phyloP scores from a whole-genome alignment of 35 echinoderm and acorn worm genomes.

The Heliocidaris erythrogramma region DNA sequence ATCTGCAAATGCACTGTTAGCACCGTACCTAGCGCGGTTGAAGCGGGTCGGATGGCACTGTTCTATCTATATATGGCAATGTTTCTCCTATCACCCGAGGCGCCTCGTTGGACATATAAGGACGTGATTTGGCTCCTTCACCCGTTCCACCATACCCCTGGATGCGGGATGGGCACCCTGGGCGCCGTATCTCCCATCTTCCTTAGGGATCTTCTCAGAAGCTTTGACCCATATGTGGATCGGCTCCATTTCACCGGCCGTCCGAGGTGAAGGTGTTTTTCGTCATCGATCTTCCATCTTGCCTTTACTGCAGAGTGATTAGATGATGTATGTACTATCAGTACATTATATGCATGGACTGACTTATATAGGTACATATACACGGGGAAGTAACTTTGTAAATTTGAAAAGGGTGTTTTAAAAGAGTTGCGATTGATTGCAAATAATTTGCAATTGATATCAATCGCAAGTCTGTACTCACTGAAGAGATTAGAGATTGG shows the following conservation, averaged over 20 bases:
- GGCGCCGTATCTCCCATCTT: neutral
- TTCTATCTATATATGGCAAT: neutral
- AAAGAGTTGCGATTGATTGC: neutral
- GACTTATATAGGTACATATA: neutral
- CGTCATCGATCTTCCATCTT: neutral
- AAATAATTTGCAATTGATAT: too few relatives aligned
- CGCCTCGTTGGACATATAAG: constrained; percentile 7
- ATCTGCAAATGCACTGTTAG: neutral
- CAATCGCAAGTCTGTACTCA: too few relatives aligned
- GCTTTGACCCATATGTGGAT: neutral
- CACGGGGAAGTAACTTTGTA: neutral
- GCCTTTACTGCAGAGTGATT: neutral
- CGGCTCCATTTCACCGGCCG: neutral
- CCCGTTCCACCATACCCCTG: neutral
- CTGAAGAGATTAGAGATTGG: too few relatives aligned
- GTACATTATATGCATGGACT: neutral
- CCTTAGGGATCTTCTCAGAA: constrained; percentile 8
- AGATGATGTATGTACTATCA: neutral
- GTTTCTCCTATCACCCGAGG: neutral
- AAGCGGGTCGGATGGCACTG: constrained; percentile 6
- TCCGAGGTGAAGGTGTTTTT: neutral
- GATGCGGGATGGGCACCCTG: neutral
- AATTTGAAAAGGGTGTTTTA: neutral
- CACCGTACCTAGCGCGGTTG: neutral
- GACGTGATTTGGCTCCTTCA: neutral